Percentiles rank a stretch among this genome's conserved stretches.
These are phyloP conservation scores for Mythimna pallens DNA, from an alignment of 2,888 invertebrate genomes.

Conservation along the genomic window DNA sequence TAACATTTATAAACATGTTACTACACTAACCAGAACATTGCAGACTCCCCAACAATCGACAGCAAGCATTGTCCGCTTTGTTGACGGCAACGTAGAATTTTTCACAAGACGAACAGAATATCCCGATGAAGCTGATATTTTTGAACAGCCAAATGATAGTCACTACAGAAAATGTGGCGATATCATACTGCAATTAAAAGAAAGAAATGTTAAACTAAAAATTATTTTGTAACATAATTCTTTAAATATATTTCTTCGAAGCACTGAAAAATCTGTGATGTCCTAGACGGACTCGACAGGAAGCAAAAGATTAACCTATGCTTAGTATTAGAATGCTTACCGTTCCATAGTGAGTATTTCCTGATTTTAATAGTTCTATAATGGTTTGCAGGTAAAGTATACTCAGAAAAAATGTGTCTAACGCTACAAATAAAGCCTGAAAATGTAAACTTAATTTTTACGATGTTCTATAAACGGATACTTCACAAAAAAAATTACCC, in stretches of 20 bases:
- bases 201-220: background rate
- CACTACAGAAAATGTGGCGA: background rate
- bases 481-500: background rate
- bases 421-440: too few relatives aligned
- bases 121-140: background rate
- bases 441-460: too few relatives aligned
- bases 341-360: too few relatives aligned
- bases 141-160: conserved; percentile 1
- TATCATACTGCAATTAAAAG: conserved; percentile 10
- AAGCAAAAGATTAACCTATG: too few relatives aligned
- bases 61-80: conserved; percentile 9
- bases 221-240: background rate
- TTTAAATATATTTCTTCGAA: too few relatives aligned
- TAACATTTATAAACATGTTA: background rate
- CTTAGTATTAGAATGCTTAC: too few relatives aligned
- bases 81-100: background rate
- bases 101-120: background rate
- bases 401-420: too few relatives aligned
- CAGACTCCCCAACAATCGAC: conserved; percentile 1
- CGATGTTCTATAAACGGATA: background rate
- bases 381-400: too few relatives aligned
- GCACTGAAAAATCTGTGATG: too few relatives aligned
- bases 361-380: too few relatives aligned
- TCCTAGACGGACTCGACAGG: too few relatives aligned
- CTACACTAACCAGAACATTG: background rate